Base-by-base conservation (phyloP, 2,888 invertebrate genomes). In the Hirudinaria manillensis region DNA sequence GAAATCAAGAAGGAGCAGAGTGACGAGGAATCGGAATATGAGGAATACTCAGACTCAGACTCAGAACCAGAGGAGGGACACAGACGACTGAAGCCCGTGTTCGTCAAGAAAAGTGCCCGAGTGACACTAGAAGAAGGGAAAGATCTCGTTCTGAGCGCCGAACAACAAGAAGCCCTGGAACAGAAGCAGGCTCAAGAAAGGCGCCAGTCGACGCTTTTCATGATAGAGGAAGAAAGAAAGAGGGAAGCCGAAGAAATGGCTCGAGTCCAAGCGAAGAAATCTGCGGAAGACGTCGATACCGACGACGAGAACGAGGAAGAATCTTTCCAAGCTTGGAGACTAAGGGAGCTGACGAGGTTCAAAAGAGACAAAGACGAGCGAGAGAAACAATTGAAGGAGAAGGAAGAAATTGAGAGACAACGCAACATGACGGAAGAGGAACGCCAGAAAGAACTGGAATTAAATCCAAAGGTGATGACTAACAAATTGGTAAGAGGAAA, bases 311-410 rank as follows among this genome's bases (percentile, higher is more conserved):
- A 95, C 81, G 96, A 97, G 84, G 85, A 86, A 76, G 89, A 94
- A 13, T 95, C 94, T 82, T 99, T 98, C 82, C 98, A 99, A 85
- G 90, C 93, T 0, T 99, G 99, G 99, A 61, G 29, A 19, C 24
- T 61, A 1, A 61, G 61, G n/a, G 61, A 61, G n/a, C 21, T 61
- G 24, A n/a, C 61, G 4, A 61, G 61, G 61, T 29, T 7, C 24
- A 61, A 61, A 29, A 61, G 61, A 19, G 24, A 61, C 29, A 24
- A 29, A 24, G 61, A 61, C 1, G 61, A 61, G 29, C 13, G 61
- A 10, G 61, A 61, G 29, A 29, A 61, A 10, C 24, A 29, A 24
- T 1, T 29, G 13, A 29, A 24, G 24, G 61, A 61, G 13, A 61
- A 61, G 29, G 61, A 61, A 19, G 61, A 61, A 61, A 3, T 27